Base-by-base conservation (phyloP, 2,888 invertebrate species). In the Agrilus cyanescens region DNA sequence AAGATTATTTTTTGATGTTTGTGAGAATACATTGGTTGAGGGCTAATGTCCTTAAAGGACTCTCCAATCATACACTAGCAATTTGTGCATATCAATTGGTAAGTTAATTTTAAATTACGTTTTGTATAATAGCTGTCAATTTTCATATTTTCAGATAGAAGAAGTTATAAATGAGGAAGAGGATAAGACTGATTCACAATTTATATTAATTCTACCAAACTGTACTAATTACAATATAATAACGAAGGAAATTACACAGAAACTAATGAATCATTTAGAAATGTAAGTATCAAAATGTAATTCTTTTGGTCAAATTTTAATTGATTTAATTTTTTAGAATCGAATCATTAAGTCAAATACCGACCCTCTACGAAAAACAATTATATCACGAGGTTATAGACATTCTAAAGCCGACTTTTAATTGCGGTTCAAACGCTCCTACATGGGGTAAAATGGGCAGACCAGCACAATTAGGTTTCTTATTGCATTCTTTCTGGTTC, bases 351-450 rank as follows among this genome's bases (percentile, higher is more conserved):
- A 74, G 77, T 12, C 77, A 78, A 51, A 76, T 85, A 1, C 73
- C 80, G 60, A 72, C 74, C 43, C 65, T 85, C n/a, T 82, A 78
- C 60, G 74, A 78, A 15, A 70, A 70, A 13, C 73, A 77, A 33
- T 71, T 74, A 39, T 85, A 80, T 58, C 68, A 72, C 14, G 80
- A 82, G 54, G 74, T 85, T 0, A 71, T 81, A 13, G 66, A 70
- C 13, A 79, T 85, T 49, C 65, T 86, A 1, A 74, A 76, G 57
- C 76, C 80, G 50, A 81, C 81, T 2, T 81, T 83, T 58, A 74
- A 74, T 49, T 53, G 48, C 18, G 45, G 53, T 12, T 55, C 55
- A 4, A 53, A 49, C 37, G 56, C 68, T 65, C 50, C 70, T 65
- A 57, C 71, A 66, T 65, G 67, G 68, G 76, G 76, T 45, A 74